Percentiles rank a stretch among this genome's conserved stretches.
Conservation (phyloP, 2,797 vertebrate genomes). For the Emydoidea blandingii region DNA sequence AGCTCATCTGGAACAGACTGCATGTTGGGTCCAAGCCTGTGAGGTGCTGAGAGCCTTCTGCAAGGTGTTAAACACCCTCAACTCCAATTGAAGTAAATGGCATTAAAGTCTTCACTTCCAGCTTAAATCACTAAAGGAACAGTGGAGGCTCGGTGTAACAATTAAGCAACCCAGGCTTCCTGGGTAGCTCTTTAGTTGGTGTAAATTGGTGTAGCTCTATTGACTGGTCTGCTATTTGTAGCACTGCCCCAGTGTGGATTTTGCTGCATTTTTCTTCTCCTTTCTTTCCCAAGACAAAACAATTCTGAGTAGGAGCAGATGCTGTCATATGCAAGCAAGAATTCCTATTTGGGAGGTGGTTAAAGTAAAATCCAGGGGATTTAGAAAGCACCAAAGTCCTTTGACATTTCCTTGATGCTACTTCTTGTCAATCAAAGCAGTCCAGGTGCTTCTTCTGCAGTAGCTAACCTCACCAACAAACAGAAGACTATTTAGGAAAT, state of each 20-base stretch:
- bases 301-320: neutral
- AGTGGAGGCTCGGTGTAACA: neutral
- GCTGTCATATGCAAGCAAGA: neutral
- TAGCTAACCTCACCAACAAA: neutral
- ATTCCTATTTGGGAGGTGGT: neutral
- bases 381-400: neutral
- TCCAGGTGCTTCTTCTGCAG: neutral
- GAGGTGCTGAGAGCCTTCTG: neutral
- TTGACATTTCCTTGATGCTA: neutral
- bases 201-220: neutral
- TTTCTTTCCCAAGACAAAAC: neutral
- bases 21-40: neutral
- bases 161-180: neutral
- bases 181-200: fast-evolving
- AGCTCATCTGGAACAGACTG: neutral
- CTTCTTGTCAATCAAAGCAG: neutral
- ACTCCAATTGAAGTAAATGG: neutral
- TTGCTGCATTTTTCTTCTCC: conserved; percentile 1
- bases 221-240: neutral
- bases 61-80: neutral
- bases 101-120: neutral
- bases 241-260: neutral
- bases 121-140: neutral
- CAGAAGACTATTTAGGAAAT: neutral
- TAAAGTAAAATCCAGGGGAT: neutral